Percentiles rank a stretch among this genome's conserved stretches.
Conservation (phyloP, 2,797 vertebrate species). For the Astyanax mexicanus region DNA sequence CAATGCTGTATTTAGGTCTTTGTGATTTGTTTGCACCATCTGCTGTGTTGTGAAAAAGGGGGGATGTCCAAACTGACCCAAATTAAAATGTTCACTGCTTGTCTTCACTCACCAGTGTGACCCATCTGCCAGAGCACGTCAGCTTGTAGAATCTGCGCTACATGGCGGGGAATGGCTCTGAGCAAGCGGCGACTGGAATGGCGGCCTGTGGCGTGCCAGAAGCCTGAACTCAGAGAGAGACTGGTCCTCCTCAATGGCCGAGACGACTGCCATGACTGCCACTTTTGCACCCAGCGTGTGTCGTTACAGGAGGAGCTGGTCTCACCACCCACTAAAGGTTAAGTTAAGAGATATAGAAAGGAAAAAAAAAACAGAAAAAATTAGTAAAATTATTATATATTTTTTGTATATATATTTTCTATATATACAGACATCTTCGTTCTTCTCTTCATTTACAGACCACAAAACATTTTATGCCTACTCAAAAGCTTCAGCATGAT, state of each 20-base stretch:
- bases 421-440: not conserved
- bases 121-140: constrained; percentile 99
- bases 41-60: too few relatives aligned
- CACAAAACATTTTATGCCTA: too few relatives aligned
- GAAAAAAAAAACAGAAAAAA: not conserved
- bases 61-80: not conserved
- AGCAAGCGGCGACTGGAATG: constrained; percentile 94
- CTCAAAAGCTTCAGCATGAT: not conserved
- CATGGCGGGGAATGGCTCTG: constrained; percentile 95
- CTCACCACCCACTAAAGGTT: constrained; percentile 73
- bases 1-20: too few relatives aligned
- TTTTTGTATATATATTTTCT: too few relatives aligned
- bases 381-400: not conserved
- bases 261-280: constrained; percentile 94
- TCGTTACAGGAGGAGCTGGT: constrained; percentile 84
- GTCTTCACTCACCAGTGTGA: constrained; percentile 90
- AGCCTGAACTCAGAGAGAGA: constrained; percentile 91
- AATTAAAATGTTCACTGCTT: not conserved
- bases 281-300: constrained; percentile 90
- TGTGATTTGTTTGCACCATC: too few relatives aligned
- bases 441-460: too few relatives aligned
- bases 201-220: constrained; percentile 97
- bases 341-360: not conserved
- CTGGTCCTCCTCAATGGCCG: constrained; percentile 91
- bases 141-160: constrained; percentile 96